Evolutionary conservation across 2,888 invertebrate genomes (phyloP).

Genomic region (Pachydiplax longipennis): DNA sequence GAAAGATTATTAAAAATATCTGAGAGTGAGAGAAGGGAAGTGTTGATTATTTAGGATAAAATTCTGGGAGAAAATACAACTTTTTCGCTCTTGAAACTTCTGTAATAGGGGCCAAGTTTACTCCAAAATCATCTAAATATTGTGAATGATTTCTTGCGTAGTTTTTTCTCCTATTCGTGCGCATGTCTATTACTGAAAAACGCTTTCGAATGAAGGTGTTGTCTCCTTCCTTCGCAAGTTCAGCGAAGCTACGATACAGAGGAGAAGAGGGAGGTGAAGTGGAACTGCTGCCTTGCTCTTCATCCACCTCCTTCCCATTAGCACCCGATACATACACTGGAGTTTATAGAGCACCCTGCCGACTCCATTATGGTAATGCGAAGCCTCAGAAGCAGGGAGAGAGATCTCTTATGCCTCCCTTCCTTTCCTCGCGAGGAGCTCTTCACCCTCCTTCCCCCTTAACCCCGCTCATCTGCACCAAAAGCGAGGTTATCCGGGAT

Average conservation of each 20-base stretch:
- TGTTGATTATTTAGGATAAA: no score
- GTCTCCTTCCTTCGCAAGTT: background rate
- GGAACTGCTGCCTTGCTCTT: background rate
- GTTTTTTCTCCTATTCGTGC: no score
- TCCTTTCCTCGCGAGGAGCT: background rate
- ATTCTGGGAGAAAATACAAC: no score
- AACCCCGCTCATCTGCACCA: background rate
- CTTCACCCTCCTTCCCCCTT: background rate
- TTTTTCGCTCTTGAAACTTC: no score
- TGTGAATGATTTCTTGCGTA: no score
- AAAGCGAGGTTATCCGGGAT: background rate
- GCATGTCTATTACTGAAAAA: no score
- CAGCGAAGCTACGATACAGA: background rate
- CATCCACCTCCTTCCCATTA: conserved; percentile 28
- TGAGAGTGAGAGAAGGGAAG: no score
- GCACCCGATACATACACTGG: conserved; percentile 42
- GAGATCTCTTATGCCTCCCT: background rate
- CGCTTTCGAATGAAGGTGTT: no score
- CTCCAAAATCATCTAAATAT: no score
- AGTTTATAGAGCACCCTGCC: conserved; percentile 43
- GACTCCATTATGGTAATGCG: conserved; percentile 44
- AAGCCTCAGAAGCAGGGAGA: conserved; percentile 1
- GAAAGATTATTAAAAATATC: no score
- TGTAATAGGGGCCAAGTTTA: no score
- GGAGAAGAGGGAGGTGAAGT: background rate